Conservation (phyloP, 2,888 invertebrate species). For the Euproctis similis region DNA sequence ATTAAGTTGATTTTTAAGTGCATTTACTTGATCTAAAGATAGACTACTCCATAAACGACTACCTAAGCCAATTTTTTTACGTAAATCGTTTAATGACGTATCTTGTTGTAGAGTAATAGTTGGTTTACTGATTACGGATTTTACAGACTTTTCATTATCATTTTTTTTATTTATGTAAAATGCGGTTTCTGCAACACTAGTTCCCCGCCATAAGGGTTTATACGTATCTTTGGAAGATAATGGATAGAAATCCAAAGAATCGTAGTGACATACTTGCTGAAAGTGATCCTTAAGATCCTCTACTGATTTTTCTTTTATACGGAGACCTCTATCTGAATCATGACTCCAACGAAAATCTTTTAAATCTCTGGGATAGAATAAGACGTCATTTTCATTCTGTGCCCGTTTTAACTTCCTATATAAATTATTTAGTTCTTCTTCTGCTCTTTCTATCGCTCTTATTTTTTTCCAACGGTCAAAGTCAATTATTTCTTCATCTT, state of each 20-base stretch:
- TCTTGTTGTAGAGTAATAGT: conserved; percentile 48
- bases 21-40: conserved; percentile 88
- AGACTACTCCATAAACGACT: conserved; percentile 88
- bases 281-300: conserved; percentile 89
- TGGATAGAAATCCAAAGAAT: conserved; percentile 59
- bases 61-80: conserved; percentile 78
- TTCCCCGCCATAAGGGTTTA: conserved; percentile 89
- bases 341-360: conserved; percentile 86
- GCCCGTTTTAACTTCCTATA: conserved; percentile 85
- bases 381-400: conserved; percentile 88
- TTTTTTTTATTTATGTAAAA: conserved; percentile 80
- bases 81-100: conserved; percentile 57
- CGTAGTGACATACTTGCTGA: conserved; percentile 76
- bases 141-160: conserved; percentile 52
- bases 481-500: conserved; percentile 88
- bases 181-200: conserved; percentile 87
- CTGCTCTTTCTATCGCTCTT: conserved; percentile 85
- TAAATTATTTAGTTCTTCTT: conserved; percentile 85
- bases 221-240: conserved; percentile 79
- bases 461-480: conserved; percentile 91
- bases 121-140: conserved; percentile 36
- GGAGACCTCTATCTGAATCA: conserved; percentile 83
- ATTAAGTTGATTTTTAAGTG: conserved; percentile 85
- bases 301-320: conserved; percentile 90
- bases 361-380: conserved; percentile 85